Evolutionary conservation across 2,797 vertebrate genomes (phyloP).

Genomic region (Podargus strigoides): DNA sequence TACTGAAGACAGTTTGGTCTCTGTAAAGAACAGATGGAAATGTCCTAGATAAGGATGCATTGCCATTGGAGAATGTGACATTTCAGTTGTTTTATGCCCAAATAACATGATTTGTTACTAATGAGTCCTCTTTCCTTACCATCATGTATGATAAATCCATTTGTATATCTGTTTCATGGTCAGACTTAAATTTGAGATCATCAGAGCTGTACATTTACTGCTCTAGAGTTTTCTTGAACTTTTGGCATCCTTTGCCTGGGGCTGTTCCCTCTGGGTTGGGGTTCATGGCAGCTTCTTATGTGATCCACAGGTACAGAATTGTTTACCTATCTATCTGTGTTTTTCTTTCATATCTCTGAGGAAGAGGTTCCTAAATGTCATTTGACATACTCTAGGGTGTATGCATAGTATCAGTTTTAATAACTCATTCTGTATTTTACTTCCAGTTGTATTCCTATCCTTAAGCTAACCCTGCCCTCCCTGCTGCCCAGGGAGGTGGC

Average conservation of each 20-base stretch:
- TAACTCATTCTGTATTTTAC: not conserved
- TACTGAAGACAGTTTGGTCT: not conserved
- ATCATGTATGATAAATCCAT: not conserved
- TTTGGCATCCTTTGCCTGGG: not conserved
- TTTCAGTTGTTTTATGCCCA: not conserved
- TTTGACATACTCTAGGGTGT: not conserved
- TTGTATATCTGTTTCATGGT: not conserved
- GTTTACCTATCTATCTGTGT: not conserved
- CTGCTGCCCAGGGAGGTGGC: not conserved
- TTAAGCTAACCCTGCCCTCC: not conserved
- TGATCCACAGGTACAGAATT: fast-evolving
- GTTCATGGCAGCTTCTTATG: fast-evolving
- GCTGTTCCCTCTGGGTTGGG: not conserved
- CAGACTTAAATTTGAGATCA: not conserved
- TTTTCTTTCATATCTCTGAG: not conserved
- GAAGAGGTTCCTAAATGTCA: not conserved
- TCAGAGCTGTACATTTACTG: not conserved
- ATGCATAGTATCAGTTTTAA: fast-evolving
- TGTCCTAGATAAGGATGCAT: not conserved
- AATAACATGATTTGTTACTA: not conserved
- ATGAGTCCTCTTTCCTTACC: not conserved
- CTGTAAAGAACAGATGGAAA: not conserved
- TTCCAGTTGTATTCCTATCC: not conserved
- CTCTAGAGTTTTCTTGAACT: not conserved
- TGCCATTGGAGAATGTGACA: not conserved